Evolutionary conservation across 2,797 vertebrate species (phyloP), one percentile per base, ranked within the genome.

Genomic region (Saxicola maurus): DNA sequence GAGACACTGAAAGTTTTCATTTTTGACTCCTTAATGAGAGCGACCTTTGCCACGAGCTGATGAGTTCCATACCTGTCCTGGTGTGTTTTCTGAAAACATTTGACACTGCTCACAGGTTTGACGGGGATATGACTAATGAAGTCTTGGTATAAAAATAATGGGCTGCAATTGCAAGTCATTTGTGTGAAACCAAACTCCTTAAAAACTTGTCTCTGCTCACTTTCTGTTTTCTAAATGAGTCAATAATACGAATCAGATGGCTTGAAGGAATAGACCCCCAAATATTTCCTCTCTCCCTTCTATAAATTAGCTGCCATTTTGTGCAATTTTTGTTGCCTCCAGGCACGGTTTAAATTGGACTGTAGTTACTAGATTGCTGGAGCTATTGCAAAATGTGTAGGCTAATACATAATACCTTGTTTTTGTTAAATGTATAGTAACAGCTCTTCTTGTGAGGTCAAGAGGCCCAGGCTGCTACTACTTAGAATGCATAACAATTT

Each of bases 81-180:
- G 98, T 98, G 98, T 97, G 98, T 97, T 97, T 97, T 97, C 95
- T 97, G 97, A 97, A 98, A 97, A 97, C 97, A 97, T 98, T 97
- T 97, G 97, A 98, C 97, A 98, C 98, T 98, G 98, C 98, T 98
- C 98, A 96, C 97, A 96, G 97, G 97, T 97, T 97, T 99, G 98
- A 98, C 98, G 98, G 98, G 97, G 97, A 98, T 98, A 98, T 99
- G 98, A 99, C 98, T 99, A 99, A 99, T 99, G 99, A 99, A 98
- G 97, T 98, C 97, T 97, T 96, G 93, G 97, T 98, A 98, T 98
- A 98, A 98, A 98, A 99, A 98, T 99, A 99, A 99, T 98, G 98
- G 98, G 97, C 97, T 97, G 89, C 97, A 98, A 98, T 98, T 98
- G 97, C 96, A 96, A 97, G 96, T 97, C 97, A 97, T 97, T 98